Conservation (phyloP, 23 tunicate species). For the Ascidia mentula region DNA sequence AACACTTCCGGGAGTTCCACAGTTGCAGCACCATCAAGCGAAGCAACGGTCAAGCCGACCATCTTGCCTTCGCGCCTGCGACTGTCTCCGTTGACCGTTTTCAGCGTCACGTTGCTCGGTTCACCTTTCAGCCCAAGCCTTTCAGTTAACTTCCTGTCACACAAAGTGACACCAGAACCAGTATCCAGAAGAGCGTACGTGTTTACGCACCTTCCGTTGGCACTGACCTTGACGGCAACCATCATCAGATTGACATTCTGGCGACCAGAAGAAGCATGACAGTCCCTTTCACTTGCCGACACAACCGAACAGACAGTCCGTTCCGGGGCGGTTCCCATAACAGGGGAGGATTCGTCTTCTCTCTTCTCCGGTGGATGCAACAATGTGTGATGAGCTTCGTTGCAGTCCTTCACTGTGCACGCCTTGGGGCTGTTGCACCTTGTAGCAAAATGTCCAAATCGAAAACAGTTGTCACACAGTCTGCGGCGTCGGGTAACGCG, state of each 20-base stretch:
- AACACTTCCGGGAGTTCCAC: not conserved
- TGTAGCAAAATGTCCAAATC: not conserved
- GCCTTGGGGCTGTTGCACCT: not conserved
- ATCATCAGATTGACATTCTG: not conserved
- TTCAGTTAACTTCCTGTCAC: not conserved
- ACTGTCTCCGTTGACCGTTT: constrained; percentile 8
- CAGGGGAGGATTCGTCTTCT: not conserved
- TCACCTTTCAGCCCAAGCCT: constrained; percentile 5
- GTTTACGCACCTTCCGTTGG: not conserved
- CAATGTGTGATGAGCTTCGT: not conserved
- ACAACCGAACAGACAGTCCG: constrained; percentile 8
- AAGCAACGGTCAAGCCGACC: not conserved
- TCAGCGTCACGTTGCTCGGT: not conserved
- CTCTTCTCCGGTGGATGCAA: constrained; percentile 11
- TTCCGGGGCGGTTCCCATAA: not conserved
- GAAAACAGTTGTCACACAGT: not conserved
- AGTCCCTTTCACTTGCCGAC: not conserved
- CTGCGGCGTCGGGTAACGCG: constrained; percentile 8
- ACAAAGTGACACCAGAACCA: too few relatives aligned
- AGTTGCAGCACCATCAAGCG: not conserved
- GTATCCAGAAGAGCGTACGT: not conserved
- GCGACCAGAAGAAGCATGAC: not conserved
- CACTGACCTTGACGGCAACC: constrained; percentile 9
- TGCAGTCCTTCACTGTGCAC: constrained; percentile 13
- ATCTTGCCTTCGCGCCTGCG: constrained; percentile 2